These are phyloP conservation scores for Coryphaenoides rupestris DNA, from an alignment of 2,113 vertebrate genomes.

Conservation along the genomic window DNA sequence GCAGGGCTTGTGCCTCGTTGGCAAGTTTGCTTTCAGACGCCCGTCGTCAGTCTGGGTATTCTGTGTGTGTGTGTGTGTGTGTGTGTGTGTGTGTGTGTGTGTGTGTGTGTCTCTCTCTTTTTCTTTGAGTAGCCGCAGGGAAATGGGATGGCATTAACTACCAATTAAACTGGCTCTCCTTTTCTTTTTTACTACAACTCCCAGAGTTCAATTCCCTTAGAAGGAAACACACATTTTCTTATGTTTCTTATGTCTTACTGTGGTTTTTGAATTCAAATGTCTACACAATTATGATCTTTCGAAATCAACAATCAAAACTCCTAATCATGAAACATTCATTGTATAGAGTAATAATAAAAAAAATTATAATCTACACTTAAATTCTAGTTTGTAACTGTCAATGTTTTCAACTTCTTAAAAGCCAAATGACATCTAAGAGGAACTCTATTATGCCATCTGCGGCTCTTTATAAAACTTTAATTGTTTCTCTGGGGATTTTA, in stretches of 20 bases:
- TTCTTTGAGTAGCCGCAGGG: conserved; percentile 19
- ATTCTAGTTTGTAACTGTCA: too few species aligned
- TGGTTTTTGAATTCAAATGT: not conserved
- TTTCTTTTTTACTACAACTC: too few species aligned
- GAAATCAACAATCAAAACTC: conserved; percentile 1
- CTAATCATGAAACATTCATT: conserved; percentile 28
- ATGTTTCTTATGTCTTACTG: not conserved
- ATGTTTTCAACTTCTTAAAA: too few species aligned
- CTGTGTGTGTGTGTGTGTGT: too few species aligned
- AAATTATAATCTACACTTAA: too few species aligned
- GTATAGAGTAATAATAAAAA: too few species aligned
- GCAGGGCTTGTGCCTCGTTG: conserved; percentile 23
- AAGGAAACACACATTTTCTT: not conserved
- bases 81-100: too few species aligned
- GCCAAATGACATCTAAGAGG: not conserved
- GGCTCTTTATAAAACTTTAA: conserved; percentile 21
- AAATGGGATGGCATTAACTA: not conserved
- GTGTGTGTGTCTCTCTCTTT: too few species aligned
- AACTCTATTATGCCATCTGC: not conserved
- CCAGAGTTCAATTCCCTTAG: too few species aligned
- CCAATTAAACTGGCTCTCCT: not conserved
- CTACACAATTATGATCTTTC: too few species aligned
- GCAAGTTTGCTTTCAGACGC: conserved; percentile 32
- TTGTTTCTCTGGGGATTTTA: conserved; percentile 38
- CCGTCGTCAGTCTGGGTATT: too few species aligned